Conservation (phyloP, 2,797 vertebrate species). For the Ciconia nigra region DNA sequence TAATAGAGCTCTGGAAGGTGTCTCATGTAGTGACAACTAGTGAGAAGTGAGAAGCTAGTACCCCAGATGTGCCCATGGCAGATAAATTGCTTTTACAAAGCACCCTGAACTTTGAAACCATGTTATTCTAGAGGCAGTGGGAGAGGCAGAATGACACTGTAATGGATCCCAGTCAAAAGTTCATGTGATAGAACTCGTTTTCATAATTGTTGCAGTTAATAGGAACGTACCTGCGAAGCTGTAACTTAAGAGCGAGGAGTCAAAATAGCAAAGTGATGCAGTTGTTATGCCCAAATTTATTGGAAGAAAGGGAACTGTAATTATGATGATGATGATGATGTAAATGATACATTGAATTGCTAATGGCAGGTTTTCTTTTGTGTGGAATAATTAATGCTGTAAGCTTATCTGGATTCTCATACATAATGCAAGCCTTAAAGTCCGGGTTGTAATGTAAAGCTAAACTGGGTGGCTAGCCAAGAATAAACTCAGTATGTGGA, state of each 20-base stretch:
- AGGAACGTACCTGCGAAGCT: neutral
- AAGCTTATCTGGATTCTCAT: conserved; percentile 62
- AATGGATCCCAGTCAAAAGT: conserved; percentile 58
- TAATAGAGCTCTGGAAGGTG: neutral
- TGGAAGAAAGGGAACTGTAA: neutral
- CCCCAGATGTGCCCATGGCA: neutral
- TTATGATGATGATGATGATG: neutral
- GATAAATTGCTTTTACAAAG: conserved; percentile 25
- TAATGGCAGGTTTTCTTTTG: conserved; percentile 46
- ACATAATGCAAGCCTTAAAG: conserved; percentile 57
- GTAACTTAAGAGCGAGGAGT: neutral
- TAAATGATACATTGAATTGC: conserved; percentile 44
- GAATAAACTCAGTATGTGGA: conserved; percentile 28
- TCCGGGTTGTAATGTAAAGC: conserved; percentile 36
- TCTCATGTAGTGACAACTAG: neutral
- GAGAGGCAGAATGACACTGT: neutral
- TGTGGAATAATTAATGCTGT: conserved; percentile 61
- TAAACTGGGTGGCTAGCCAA: conserved; percentile 8
- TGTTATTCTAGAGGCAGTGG: conserved; percentile 15
- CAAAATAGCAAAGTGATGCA: neutral
- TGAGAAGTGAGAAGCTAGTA: neutral
- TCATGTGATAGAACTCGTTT: conserved; percentile 32
- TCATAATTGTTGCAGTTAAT: conserved; percentile 25
- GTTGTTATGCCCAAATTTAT: neutral
- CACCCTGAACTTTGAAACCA: conserved; percentile 43